Percentiles rank a stretch among this genome's conserved stretches.
phyloP scores from a whole-genome alignment of 2,888 invertebrate species.

The Euclidia mi region DNA sequence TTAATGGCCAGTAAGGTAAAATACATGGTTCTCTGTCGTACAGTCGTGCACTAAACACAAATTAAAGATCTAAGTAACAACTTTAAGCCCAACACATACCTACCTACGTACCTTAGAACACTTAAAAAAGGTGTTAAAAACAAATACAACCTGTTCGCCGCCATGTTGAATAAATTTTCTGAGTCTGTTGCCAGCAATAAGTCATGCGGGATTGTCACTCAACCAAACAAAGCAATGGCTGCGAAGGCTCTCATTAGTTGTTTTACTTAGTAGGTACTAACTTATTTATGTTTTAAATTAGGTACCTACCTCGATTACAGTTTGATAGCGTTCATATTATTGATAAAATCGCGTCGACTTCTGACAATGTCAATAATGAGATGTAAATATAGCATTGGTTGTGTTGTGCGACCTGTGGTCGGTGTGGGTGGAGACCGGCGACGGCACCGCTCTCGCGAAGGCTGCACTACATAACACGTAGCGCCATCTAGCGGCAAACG shows the following conservation, averaged over 20 bases:
- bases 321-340: background rate
- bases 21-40: no score
- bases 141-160: slow-evolving; percentile 42
- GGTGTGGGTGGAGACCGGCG: background rate
- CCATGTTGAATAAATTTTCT: slow-evolving; percentile 31
- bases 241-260: background rate
- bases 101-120: background rate
- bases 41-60: no score
- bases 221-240: slow-evolving; percentile 1
- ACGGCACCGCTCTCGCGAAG: slow-evolving; percentile 10
- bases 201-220: slow-evolving; percentile 5
- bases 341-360: background rate
- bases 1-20: no score
- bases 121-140: slow-evolving; percentile 24
- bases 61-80: background rate
- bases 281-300: background rate
- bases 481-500: slow-evolving; percentile 54
- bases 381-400: background rate
- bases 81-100: background rate
- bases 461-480: slow-evolving; percentile 24
- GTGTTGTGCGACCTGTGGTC: no score
- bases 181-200: slow-evolving; percentile 7
- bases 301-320: background rate
- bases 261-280: background rate
- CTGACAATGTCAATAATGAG: background rate